Evolutionary conservation across 2,797 vertebrate genomes (phyloP).

Genomic region (Sebastolobus alascanus): DNA sequence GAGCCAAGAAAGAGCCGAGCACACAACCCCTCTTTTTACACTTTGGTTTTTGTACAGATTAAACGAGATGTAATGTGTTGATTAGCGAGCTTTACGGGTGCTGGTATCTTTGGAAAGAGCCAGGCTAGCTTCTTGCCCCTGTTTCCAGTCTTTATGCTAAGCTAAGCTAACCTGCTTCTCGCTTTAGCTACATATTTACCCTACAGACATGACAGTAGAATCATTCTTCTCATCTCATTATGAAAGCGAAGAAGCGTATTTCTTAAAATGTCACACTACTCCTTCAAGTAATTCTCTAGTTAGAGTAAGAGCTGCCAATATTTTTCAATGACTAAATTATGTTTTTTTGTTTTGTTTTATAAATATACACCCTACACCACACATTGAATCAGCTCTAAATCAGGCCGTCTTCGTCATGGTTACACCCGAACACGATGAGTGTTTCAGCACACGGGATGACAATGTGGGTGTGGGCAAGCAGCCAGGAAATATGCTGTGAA

Average conservation of each 20-base stretch:
- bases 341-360: neutral
- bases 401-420: conserved; percentile 2
- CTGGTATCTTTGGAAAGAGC: neutral
- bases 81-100: neutral
- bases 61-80: neutral
- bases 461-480: conserved; percentile 38
- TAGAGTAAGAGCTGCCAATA: too few relatives aligned
- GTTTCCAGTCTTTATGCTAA: neutral
- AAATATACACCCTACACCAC: neutral
- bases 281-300: neutral
- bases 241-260: neutral
- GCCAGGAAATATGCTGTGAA: conserved; percentile 38
- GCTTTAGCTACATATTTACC: neutral
- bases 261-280: neutral
- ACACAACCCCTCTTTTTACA: neutral
- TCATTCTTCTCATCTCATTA: neutral
- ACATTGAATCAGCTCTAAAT: conserved; percentile 1
- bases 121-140: neutral
- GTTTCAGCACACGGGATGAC: conserved; percentile 11
- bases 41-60: neutral
- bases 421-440: neutral
- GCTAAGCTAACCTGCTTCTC: neutral
- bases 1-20: neutral
- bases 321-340: neutral
- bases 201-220: neutral